Percentiles rank a stretch among this genome's conserved stretches.
phyloP scores from a whole-genome alignment of 92 coral and sea anemone genomes.

The Porites divaricata region DNA sequence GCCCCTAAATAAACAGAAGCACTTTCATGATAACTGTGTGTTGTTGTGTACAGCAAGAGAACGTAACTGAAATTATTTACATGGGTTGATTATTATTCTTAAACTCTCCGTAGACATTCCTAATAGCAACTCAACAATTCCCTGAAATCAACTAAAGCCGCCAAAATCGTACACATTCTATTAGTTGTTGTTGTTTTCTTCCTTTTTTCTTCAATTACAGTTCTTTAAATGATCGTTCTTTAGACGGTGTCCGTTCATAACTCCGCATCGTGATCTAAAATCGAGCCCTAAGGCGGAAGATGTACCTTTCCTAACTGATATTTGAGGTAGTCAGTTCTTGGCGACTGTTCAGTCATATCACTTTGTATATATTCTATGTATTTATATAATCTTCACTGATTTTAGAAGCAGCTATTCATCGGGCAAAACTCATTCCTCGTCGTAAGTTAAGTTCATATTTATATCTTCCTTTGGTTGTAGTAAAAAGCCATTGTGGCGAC shows the following conservation, averaged over 20 bases:
- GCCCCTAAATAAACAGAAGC: too few relatives aligned
- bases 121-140: not conserved
- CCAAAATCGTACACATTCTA: too few relatives aligned
- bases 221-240: too few relatives aligned
- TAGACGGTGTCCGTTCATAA: too few relatives aligned
- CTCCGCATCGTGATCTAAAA: too few relatives aligned
- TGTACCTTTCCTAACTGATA: too few relatives aligned
- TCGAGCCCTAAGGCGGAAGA: too few relatives aligned
- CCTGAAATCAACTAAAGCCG: not conserved
- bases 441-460: conserved; percentile 13
- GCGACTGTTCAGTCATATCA: not conserved
- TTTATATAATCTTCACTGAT: not conserved
- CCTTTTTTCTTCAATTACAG: too few relatives aligned
- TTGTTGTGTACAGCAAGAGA: not conserved
- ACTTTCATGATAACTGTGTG: too few relatives aligned
- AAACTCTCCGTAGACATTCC: not conserved
- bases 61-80: not conserved
- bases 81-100: not conserved
- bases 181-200: too few relatives aligned
- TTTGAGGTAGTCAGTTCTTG: too few relatives aligned
- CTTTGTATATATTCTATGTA: not conserved
- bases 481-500: not conserved
- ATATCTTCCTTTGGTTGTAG: conserved; percentile 1
- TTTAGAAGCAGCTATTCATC: not conserved
- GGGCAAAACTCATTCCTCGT: not conserved